Evolutionary conservation across 2,888 invertebrate species (phyloP).

Genomic region (Pheosia gnoma): DNA sequence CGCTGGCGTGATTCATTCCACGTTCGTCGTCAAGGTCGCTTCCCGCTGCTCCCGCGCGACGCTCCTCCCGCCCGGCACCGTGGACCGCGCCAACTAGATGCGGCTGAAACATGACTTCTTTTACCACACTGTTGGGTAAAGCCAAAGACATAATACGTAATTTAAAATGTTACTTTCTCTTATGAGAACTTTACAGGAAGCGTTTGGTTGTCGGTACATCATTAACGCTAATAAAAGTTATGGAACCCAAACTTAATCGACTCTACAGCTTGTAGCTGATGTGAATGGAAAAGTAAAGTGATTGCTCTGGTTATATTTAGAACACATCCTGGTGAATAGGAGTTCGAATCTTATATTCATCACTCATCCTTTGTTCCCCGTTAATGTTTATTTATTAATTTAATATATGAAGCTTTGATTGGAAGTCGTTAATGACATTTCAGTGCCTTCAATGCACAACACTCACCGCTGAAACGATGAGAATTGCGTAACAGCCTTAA

Average conservation of each 20-base stretch:
- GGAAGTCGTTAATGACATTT: no score
- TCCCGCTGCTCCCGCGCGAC: constrained; percentile 70
- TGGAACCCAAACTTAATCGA: neutral
- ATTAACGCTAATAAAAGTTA: neutral
- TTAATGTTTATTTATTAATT: no score
- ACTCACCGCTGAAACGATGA: constrained; percentile 39
- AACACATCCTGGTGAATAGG: neutral
- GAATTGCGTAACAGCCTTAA: constrained; percentile 22
- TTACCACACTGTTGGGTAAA: neutral
- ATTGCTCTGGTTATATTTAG: neutral
- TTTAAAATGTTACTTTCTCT: neutral
- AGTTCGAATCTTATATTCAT: no score
- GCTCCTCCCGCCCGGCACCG: constrained; percentile 44
- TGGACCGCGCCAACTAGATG: constrained; percentile 26
- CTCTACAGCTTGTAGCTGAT: neutral
- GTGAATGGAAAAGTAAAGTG: neutral
- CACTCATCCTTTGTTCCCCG: no score
- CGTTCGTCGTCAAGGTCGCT: constrained; percentile 73
- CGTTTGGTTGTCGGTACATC: neutral
- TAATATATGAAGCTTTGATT: no score
- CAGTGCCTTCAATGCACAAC: no score
- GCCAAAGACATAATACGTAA: neutral
- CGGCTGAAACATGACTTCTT: constrained; percentile 17
- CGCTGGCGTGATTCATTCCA: constrained; percentile 78
- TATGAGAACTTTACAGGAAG: neutral